Evolutionary conservation across 1,140 invertebrate species (phyloP), one percentile per base, ranked within the genome.

Genomic region (Centruroides sculpturatus): DNA sequence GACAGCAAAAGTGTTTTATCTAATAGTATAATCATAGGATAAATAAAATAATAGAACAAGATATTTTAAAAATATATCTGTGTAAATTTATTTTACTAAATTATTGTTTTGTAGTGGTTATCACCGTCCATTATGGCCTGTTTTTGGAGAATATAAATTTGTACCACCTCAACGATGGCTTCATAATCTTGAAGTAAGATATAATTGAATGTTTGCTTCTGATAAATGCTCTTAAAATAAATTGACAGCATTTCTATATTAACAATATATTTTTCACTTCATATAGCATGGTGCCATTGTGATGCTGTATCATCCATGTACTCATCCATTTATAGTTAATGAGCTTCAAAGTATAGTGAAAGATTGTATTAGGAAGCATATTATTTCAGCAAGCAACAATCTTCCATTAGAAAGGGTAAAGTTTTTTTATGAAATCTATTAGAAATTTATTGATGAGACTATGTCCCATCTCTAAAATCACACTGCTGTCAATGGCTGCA

Each of bases 241-340:
- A 10, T n/a, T 48, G 51, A 12, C 56, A 13, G 35, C 34, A 63
- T 12, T 48, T 23, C 23, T 23, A 41, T 41, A 41, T 41, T 41
- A 23, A 23, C 23, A 23, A 23, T 23, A 23, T 23, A 23, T 23
- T 57, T 12, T 23, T 23, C 23, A 56, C 5, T 64, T 59, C 59
- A 60, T 75, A 41, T 68, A 85, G 80, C 89, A 92, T 73, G 89
- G 90, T 57, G 83, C 83, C 4, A 77, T 92, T 49, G 85, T 89
- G 1, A 83, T 91, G 80, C 72, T 93, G 8, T 92, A 91, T 70
- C 87, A 94, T 78, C 90, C 90, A 3, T 94, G 90, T 75, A 84
- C 86, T 8, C 80, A 87, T 74, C 75, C 75, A 2, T 62, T 75
- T 5, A 79, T 87, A 75, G 80, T 92, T 0, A 69, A 81, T 47